Percentiles rank a stretch among this genome's conserved stretches.
Conservation (phyloP, 2,888 invertebrate species). For the Hyppa rectilinea region DNA sequence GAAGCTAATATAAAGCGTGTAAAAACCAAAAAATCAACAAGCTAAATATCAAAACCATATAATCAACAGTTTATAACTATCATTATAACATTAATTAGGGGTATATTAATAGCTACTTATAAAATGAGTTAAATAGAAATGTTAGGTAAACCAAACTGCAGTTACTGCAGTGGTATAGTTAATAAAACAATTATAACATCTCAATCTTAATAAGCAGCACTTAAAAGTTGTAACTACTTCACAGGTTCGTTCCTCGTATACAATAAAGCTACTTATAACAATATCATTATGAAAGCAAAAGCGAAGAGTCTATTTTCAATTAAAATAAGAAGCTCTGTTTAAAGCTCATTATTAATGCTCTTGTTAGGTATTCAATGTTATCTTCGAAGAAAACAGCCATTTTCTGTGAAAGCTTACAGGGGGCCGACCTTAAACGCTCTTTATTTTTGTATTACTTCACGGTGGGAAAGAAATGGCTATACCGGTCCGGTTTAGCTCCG, state of each 20-base stretch:
- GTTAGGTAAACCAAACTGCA: background rate
- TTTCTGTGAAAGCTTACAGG: constrained; percentile 11
- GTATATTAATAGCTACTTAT: too few relatives aligned
- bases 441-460: too few relatives aligned
- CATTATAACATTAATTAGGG: too few relatives aligned
- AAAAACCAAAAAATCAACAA: too few relatives aligned
- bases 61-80: too few relatives aligned
- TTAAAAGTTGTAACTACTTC: constrained; percentile 5
- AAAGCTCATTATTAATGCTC: constrained; percentile 27
- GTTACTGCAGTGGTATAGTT: background rate
- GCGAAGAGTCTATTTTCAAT: constrained; percentile 2
- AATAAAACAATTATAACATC: background rate
- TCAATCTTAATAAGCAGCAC: background rate
- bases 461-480: too few relatives aligned
- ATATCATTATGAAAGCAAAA: constrained; percentile 11
- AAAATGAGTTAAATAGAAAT: background rate
- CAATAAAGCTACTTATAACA: constrained; percentile 18
- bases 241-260: background rate
- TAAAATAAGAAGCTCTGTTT: constrained; percentile 17
- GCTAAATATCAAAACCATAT: too few relatives aligned
- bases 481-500: too few relatives aligned
- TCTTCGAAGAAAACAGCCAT: background rate
- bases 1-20: too few relatives aligned
- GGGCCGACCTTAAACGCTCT: too few relatives aligned
- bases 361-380: constrained; percentile 24